These are phyloP conservation scores for Greenwoodochromis staneri DNA, from an alignment of 2,113 vertebrate species.

Conservation along the genomic window DNA sequence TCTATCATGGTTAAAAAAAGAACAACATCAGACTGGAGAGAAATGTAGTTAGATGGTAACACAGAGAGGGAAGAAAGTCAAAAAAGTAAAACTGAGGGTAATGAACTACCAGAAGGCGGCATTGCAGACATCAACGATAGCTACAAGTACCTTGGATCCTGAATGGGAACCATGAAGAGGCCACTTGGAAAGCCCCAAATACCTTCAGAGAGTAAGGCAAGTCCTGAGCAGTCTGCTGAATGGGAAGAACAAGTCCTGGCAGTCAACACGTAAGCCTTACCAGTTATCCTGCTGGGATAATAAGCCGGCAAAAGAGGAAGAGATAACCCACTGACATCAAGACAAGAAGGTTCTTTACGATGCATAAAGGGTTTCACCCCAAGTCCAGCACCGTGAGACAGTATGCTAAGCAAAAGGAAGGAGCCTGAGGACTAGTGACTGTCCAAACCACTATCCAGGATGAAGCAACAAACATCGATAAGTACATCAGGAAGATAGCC, in stretches of 20 bases:
- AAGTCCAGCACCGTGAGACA: background rate
- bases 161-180: background rate
- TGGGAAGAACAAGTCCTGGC: background rate
- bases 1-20: background rate
- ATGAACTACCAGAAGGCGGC: background rate
- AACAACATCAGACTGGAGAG: background rate
- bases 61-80: background rate
- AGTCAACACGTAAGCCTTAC: background rate
- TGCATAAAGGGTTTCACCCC: background rate
- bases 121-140: background rate
- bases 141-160: background rate
- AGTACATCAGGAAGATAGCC: background rate
- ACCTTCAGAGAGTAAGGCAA: background rate
- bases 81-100: background rate
- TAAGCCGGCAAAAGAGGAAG: background rate
- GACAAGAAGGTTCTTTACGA: background rate
- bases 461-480: background rate
- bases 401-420: background rate
- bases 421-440: fast-evolving
- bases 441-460: background rate
- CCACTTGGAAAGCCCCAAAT: background rate
- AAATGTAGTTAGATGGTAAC: background rate
- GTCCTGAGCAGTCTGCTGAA: background rate
- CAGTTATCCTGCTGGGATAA: background rate
- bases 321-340: background rate